These are phyloP conservation scores for Cololabis saira DNA, from an alignment of 2,113 vertebrate genomes.

Conservation along the genomic window DNA sequence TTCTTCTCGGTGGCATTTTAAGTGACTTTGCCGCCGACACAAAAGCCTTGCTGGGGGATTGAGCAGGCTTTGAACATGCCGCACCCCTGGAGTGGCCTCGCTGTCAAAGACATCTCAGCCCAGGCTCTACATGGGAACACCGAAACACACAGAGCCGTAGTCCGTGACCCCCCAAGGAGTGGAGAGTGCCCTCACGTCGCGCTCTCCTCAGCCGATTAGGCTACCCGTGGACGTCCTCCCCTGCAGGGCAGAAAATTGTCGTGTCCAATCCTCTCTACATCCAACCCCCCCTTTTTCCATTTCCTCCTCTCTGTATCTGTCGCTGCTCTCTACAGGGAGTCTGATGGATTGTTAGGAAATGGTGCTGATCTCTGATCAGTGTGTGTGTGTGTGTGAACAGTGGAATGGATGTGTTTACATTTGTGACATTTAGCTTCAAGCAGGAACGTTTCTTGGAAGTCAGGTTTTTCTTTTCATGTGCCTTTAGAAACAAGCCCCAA, in stretches of 20 bases:
- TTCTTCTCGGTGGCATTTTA: constrained; percentile 25
- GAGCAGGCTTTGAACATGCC: constrained; percentile 1
- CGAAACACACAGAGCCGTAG: not conserved
- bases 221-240: constrained; percentile 48
- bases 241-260: constrained; percentile 56
- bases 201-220: constrained; percentile 55
- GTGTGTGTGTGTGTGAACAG: not conserved
- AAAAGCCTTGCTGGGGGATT: constrained; percentile 3
- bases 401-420: not conserved
- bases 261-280: constrained; percentile 51
- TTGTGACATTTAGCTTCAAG: constrained; percentile 8
- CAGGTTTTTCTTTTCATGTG: too few species aligned
- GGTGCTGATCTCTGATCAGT: constrained; percentile 42
- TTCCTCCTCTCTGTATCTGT: constrained; percentile 39
- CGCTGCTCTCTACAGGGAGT: constrained; percentile 35
- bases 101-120: constrained; percentile 15
- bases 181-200: constrained; percentile 28
- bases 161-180: constrained; percentile 44
- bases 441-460: not conserved
- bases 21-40: constrained; percentile 32
- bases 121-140: not conserved
- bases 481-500: too few species aligned
- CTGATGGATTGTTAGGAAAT: constrained; percentile 41
- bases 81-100: not conserved
- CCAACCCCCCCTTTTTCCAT: constrained; percentile 25